Base-by-base conservation (phyloP, 2,888 invertebrate species). In the Alviniconcha strummeri region DNA sequence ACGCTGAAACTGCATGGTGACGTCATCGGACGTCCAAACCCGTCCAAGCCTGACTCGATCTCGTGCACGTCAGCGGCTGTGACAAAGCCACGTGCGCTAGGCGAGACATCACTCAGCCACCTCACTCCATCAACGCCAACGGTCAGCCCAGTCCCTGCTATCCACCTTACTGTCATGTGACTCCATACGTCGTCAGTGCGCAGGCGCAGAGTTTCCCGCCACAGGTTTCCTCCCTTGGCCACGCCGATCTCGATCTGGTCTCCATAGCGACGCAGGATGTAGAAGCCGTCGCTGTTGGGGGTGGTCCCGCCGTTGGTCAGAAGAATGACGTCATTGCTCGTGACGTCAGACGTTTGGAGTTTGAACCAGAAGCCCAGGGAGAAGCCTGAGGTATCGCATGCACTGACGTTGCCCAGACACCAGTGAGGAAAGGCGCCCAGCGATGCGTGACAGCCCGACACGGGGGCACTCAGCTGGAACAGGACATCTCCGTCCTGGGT, bases 331-430 rank as follows among this genome's bases (percentile, higher is more conserved):
- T 88, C 86, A 11, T 88, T 83, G 4, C 86, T 67, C 57, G 87
- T 83, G 13, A 88, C 82, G 57, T 82, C 85, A 17, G 86, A 85
- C 7, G 80, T 81, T 8, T 80, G 75, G 7, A 90, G 87, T 79
- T 89, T 89, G 76, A 91, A 82, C 90, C 89, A 89, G 56, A 91
- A 82, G 17, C 86, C 84, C 0, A 93, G 69, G 8, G 89, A 90
- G 64, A 93, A 85, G 19, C 93, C 93, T 8, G 87, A 81, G 19
- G 88, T 82, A 0, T 72, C 52, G 86, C 93, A 93, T 9, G 81
- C 83, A 7, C 86, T 84, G 79, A 93, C 77, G 87, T 93, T 90
- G n/a, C 92, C 92, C n/a, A 91, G 86, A 83, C 93, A 93, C 89
- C 91, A 90, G 83, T 92, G 90, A 0, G 91, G 91, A 84, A 88